These are phyloP conservation scores for Zaprionus tsacasi DNA, from an alignment of 1,140 invertebrate genomes.

Conservation along the genomic window DNA sequence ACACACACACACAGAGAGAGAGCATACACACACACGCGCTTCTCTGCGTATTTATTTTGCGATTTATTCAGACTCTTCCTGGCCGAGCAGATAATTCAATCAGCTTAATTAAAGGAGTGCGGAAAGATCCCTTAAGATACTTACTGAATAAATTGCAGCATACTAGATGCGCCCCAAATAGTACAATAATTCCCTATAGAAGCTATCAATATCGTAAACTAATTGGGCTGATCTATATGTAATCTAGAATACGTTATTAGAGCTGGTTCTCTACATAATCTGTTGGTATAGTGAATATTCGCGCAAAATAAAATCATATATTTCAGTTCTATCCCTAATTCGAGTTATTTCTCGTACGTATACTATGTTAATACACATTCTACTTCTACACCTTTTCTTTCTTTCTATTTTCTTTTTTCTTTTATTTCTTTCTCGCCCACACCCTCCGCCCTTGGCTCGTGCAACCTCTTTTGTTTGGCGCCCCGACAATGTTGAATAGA, in stretches of 20 bases:
- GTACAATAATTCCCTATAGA: too few species aligned
- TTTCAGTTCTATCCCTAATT: not conserved
- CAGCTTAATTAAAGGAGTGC: not conserved
- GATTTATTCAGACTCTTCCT: not conserved
- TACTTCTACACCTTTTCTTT: constrained; percentile 1
- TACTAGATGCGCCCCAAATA: too few species aligned
- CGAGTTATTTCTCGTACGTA: not conserved
- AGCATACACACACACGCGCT: not conserved
- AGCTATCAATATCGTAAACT: too few species aligned
- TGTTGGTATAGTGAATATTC: too few species aligned
- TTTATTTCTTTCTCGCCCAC: not conserved
- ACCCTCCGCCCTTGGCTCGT: not conserved
- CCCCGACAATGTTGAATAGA: constrained; percentile 69
- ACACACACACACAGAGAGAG: not conserved
- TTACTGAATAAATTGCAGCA: not conserved
- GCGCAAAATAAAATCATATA: too few species aligned
- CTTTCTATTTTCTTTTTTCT: not conserved
- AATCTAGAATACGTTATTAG: too few species aligned
- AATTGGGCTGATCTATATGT: too few species aligned
- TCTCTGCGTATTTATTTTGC: constrained; percentile 1
- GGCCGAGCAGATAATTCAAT: not conserved
- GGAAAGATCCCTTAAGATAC: not conserved
- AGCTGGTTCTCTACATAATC: too few species aligned
- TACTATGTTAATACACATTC: not conserved
- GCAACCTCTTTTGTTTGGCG: constrained; percentile 12